Base-by-base conservation (phyloP, 2,888 invertebrate genomes). In the Mythimna loreyi region DNA sequence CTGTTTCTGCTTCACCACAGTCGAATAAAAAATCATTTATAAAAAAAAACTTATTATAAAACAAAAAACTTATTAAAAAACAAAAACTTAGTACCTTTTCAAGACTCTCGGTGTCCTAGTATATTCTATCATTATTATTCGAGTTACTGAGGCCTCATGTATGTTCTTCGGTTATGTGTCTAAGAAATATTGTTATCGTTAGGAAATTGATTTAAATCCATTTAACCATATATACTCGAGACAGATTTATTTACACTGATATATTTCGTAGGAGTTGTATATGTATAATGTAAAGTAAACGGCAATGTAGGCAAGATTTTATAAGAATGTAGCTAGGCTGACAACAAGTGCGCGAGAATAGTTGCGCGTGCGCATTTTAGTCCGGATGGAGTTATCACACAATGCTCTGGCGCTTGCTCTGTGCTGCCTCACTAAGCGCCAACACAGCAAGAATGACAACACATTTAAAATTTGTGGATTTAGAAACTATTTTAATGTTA, bases 101-200 rank as follows among this genome's bases (percentile, higher is more conserved):
- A 30, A 72, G 30, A n/a, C 49, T 72, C 72, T 59, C 49, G 40
- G 19, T 72, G 49, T 72, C 28, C 8, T 72, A 59, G 30, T 50
- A 50, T 55, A 71, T 40, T 61, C 59, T 72, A 43, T 28, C 33
- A 36, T 21, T 40, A 13, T 76, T 72, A 64, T 70, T 66, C 50
- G 45, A 70, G 76, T 80, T 76, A 69, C 69, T 52, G 67, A 67
- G 63, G 60, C 60, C 30, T 53, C 53, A 58, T 23, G 8, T n/a
- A 59, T 69, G 45, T 52, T 52, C 55, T 77, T 40, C 21, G 2
- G 45, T 28, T 63, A 59, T 63, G 36, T 50, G 28, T 78, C 23
- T 65, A 61, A 67, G 45, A 36, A 25, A 43, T 50, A 25, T 56
- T 49, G 40, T 49, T 66, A 53, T 68, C 30, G 33, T 6, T 55